phyloP scores from a whole-genome alignment of 2,888 invertebrate species.

The Strigamia crassipes region DNA sequence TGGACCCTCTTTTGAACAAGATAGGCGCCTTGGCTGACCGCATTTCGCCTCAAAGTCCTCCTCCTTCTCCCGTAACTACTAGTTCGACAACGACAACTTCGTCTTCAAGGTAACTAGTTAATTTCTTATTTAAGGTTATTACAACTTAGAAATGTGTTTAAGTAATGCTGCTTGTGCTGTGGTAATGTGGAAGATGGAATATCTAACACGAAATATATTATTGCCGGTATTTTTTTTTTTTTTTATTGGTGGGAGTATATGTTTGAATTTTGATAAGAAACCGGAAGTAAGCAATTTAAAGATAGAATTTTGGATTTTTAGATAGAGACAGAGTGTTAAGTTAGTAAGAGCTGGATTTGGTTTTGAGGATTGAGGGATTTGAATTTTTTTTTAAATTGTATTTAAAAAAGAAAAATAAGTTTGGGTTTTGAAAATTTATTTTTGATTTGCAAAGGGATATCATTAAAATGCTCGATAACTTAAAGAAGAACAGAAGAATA shows the following conservation, averaged over 20 bases:
- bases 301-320: background rate
- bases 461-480: too few relatives aligned
- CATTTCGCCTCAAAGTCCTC: conserved; percentile 36
- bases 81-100: background rate
- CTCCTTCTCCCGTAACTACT: conserved; percentile 23
- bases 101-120: conserved; percentile 9
- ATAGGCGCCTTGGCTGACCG: conserved; percentile 35
- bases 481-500: too few relatives aligned
- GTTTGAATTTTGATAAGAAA: background rate
- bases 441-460: too few relatives aligned
- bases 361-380: background rate
- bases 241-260: background rate
- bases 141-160: background rate
- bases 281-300: background rate
- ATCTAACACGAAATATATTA: too few relatives aligned
- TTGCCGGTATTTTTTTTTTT: too few relatives aligned
- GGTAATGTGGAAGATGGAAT: background rate
- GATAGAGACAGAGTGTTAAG: background rate
- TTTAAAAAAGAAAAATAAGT: too few relatives aligned
- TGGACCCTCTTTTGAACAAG: conserved; percentile 31
- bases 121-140: background rate
- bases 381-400: too few relatives aligned
- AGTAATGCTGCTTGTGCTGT: background rate
- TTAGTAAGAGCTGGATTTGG: background rate
- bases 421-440: too few relatives aligned